Evolutionary conservation across 2,888 invertebrate species (phyloP), one percentile per base, ranked within the genome.

Genomic region (Digitonthophagus gazella): DNA sequence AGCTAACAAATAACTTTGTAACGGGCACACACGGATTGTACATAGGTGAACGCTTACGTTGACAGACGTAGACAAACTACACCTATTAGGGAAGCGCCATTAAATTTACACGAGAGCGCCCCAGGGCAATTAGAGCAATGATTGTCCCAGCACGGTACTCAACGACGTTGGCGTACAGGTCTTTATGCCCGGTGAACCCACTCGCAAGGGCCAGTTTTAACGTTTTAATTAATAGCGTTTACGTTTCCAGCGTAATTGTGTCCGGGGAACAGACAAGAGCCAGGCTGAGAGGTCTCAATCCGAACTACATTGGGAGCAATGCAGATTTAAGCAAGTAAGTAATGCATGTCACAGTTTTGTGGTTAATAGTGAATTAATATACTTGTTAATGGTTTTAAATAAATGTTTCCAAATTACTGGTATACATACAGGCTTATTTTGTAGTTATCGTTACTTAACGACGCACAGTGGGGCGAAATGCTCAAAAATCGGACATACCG

Each of bases 191-290:
- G 2, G 8, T 2, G 28, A 44, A 44, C 3, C 28, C 28, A 44
- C 28, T 44, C 28, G 6, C 28, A 11, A 2, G 28, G 28, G 3
- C 28, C 2, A 44, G 28, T 44, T 44, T 44, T 58, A 54, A 57
- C 64, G 54, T 15, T 65, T 58, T 67, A 64, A 66, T 66, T 58
- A 57, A 22, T 4, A 11, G 19, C 64, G 20, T 63, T 58, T 56
- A 66, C 64, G 63, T 64, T 81, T 82, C 66, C 80, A 83, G 83
- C 72, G 80, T 82, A 58, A 79, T 81, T 69, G 81, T 82, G 57
- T 81, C 82, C 44, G 82, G 82, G 58, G 82, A 81, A 73, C 79
- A 80, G 74, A 79, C 80, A 16, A 76, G 81, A 73, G 80, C 82
- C 56, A 79, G 82, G 72, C 74, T 82, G 72, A 76, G 82, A 74